A percentile compares a stretch with the other conserved stretches of the same genome.
Evolutionary conservation across 2,888 invertebrate species (phyloP).

Genomic region (Nesidiocoris tenuis): DNA sequence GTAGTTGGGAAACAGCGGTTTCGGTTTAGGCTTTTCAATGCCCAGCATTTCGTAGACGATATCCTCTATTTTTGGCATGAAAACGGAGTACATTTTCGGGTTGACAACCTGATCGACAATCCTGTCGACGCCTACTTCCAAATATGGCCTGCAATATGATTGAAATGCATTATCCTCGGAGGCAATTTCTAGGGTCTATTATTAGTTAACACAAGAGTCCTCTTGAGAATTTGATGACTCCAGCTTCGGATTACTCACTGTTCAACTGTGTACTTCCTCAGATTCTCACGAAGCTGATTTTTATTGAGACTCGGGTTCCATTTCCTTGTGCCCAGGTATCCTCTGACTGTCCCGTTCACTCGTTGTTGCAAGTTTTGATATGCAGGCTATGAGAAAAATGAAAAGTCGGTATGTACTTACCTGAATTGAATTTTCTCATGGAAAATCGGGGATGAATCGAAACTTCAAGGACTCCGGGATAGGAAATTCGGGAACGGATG

Average conservation of each 20-base stretch:
- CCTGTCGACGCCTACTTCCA: conserved; percentile 88
- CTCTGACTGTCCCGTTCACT: conserved; percentile 83
- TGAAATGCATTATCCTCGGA: not conserved
- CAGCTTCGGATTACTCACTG: conserved; percentile 61
- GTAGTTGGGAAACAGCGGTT: not conserved
- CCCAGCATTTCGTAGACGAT: conserved; percentile 85
- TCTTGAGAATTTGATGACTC: no score
- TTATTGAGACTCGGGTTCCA: conserved; percentile 90
- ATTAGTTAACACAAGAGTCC: no score
- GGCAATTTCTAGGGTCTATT: no score
- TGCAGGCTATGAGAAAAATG: conserved; percentile 65
- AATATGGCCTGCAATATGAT: conserved; percentile 61
- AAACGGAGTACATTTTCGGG: conserved; percentile 83
- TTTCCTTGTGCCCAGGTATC: conserved; percentile 75
- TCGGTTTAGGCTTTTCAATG: conserved; percentile 62
- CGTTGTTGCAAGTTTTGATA: conserved; percentile 89
- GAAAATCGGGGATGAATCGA: no score
- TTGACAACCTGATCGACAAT: conserved; percentile 96
- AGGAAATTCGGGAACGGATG: no score
- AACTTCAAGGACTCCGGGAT: no score
- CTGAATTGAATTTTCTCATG: no score
- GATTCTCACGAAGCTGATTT: conserved; percentile 83
- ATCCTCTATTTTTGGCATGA: conserved; percentile 87
- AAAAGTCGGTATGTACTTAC: no score
- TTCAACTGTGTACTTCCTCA: conserved; percentile 86